A percentile compares a stretch with the other conserved stretches of the same genome.
Evolutionary conservation across 2,113 vertebrate genomes (phyloP).

Genomic region (Pseudonaja textilis): DNA sequence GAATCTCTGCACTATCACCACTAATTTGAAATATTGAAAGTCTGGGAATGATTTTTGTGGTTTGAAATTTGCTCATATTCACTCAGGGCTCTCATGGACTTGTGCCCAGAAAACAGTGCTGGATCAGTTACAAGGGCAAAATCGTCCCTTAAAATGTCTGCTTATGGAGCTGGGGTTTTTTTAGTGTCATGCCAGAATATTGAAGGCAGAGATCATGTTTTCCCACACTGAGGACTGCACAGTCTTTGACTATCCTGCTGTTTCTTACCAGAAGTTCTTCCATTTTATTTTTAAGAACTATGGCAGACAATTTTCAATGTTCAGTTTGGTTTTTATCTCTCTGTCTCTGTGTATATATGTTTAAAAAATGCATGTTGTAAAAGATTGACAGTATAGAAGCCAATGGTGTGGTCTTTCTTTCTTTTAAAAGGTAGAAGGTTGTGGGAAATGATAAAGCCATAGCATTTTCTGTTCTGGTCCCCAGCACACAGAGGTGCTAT

Average conservation of each 20-base stretch:
- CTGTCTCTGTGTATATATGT: background rate
- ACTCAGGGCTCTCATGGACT: background rate
- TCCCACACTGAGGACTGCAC: constrained; percentile 17
- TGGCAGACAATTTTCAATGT: background rate
- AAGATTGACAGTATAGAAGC: background rate
- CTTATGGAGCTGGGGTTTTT: background rate
- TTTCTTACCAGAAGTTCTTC: constrained; percentile 3
- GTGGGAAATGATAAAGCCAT: background rate
- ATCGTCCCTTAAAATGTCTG: background rate
- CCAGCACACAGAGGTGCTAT: too few relatives aligned
- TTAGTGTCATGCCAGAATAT: background rate
- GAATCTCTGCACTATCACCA: background rate
- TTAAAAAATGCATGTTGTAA: background rate
- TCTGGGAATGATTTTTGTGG: background rate
- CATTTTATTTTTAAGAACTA: background rate
- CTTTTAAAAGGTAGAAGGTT: background rate
- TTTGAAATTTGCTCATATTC: constrained; percentile 16
- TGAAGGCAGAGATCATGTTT: background rate
- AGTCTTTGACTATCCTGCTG: background rate
- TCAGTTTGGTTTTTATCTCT: background rate
- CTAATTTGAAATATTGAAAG: constrained; percentile 35
- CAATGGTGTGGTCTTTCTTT: background rate
- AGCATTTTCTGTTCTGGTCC: background rate
- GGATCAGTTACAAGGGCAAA: background rate
- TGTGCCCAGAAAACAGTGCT: constrained; percentile 2